Evolutionary conservation across 2,113 vertebrate genomes (phyloP).

Genomic region (Trichomycterus rosablanca): DNA sequence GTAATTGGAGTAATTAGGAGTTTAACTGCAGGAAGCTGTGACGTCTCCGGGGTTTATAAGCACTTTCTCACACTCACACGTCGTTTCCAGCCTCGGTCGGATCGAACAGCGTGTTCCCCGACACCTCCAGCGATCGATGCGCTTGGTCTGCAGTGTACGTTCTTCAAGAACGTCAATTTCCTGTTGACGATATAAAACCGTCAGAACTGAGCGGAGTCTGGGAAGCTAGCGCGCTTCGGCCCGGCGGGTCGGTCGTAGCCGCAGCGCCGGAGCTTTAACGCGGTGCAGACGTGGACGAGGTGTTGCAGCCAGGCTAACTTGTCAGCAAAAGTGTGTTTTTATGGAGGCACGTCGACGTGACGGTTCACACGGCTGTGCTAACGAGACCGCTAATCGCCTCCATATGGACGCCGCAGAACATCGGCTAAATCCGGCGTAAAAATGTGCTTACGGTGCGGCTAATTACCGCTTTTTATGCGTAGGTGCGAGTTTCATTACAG

Average conservation of each 20-base stretch:
- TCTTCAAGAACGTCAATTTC: neutral
- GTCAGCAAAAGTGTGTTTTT: constrained; percentile 64
- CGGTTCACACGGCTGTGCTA: constrained; percentile 67
- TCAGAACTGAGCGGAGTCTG: neutral
- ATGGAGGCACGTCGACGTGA: constrained; percentile 70
- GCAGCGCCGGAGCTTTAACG: neutral
- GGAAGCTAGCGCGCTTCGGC: neutral
- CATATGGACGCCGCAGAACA: constrained; percentile 59
- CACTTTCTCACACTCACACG: constrained; percentile 21
- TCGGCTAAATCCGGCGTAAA: neutral
- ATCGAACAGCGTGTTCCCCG: neutral
- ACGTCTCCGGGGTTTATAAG: constrained; percentile 34
- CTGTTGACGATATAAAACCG: neutral
- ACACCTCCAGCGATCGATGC: neutral
- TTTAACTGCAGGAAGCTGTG: constrained; percentile 29
- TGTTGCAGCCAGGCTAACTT: constrained; percentile 60
- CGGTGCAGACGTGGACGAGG: constrained; percentile 26
- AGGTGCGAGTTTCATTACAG: neutral
- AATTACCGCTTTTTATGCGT: constrained; percentile 10
- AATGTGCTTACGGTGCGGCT: neutral
- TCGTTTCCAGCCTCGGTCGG: neutral
- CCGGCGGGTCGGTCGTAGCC: neutral
- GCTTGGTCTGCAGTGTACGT: neutral
- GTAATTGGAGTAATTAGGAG: constrained; percentile 22
- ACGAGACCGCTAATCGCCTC: constrained; percentile 73